Conservation (phyloP, 2,797 vertebrate genomes). For the Synaphobranchus kaupii region DNA sequence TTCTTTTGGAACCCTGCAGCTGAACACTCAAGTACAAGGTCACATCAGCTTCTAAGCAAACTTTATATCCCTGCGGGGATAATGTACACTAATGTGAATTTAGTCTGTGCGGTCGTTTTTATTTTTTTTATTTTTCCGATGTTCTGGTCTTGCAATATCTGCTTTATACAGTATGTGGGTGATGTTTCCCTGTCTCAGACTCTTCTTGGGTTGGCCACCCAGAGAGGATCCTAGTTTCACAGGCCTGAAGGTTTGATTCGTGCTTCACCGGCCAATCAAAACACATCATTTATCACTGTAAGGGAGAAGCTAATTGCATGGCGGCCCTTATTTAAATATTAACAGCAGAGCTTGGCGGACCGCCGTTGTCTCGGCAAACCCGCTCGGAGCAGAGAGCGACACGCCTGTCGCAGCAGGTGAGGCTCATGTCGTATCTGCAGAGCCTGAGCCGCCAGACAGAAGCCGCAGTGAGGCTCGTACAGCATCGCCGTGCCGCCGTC, state of each 20-base stretch:
- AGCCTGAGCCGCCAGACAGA: neutral
- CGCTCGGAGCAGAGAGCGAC: no score
- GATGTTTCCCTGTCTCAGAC: neutral
- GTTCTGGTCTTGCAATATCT: neutral
- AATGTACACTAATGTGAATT: neutral
- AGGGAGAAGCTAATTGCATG: conserved; percentile 1
- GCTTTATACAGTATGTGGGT: neutral
- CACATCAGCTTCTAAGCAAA: neutral
- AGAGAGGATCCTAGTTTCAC: neutral
- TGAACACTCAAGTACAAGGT: neutral
- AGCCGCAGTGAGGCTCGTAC: neutral
- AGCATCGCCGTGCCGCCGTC: neutral
- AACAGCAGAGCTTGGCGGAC: neutral
- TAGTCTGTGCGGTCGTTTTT: neutral
- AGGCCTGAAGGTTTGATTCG: neutral
- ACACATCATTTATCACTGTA: neutral
- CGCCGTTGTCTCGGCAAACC: neutral
- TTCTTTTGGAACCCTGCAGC: neutral
- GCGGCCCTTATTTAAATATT: conserved; percentile 8
- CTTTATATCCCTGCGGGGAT: neutral
- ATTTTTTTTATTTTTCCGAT: neutral
- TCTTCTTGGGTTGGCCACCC: neutral
- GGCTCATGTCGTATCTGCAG: neutral
- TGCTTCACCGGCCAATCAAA: conserved; percentile 2
- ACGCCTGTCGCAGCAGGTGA: neutral